Evolutionary conservation across 2,113 vertebrate species (phyloP).

Genomic region (Rattus rattus): DNA sequence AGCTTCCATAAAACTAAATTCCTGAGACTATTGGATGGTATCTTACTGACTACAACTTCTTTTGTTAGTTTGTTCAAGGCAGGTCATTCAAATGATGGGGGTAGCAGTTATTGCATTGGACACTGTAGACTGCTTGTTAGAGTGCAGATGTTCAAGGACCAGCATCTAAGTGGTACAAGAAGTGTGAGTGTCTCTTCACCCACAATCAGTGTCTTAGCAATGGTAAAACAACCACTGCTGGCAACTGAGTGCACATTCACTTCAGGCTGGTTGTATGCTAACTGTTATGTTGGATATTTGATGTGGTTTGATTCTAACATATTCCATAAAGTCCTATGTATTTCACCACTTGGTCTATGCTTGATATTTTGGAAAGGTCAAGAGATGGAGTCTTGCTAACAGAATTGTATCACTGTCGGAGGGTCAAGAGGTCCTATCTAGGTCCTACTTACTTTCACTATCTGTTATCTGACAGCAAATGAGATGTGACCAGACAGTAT

Average conservation of each 20-base stretch:
- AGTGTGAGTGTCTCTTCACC: fast-evolving
- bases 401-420: neutral
- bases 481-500: neutral
- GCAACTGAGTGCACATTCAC: neutral
- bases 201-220: neutral
- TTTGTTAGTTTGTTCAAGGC: neutral
- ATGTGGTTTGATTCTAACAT: neutral
- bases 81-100: neutral
- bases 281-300: neutral
- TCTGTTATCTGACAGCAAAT: neutral
- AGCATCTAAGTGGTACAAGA: neutral
- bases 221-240: neutral
- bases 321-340: neutral
- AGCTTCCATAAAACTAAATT: neutral
- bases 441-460: neutral
- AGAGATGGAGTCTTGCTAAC: neutral
- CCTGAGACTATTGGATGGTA: neutral
- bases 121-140: neutral
- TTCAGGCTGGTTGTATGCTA: neutral
- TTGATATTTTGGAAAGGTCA: neutral
- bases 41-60: neutral
- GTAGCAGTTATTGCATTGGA: neutral
- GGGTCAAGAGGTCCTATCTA: neutral
- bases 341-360: neutral
- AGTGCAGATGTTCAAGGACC: neutral